Percentiles rank a stretch among this genome's conserved stretches.
phyloP scores from a whole-genome alignment of 2,888 invertebrate genomes.

The Lissonota sp. region DNA sequence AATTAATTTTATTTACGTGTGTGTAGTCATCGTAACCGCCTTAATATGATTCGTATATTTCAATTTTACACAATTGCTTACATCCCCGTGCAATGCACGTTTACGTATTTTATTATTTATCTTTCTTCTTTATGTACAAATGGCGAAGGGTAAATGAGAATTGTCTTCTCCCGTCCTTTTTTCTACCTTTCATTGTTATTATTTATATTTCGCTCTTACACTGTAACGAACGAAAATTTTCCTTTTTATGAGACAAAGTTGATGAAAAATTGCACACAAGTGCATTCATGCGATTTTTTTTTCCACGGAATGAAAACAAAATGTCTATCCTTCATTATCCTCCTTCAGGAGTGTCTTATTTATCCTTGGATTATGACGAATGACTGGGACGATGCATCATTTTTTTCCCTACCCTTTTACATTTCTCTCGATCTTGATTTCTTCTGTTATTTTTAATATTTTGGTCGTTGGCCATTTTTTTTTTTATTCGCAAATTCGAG shows the following conservation, averaged over 20 bases:
- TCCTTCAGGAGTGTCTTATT: too few species aligned
- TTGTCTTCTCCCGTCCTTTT: neutral
- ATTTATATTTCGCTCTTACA: neutral
- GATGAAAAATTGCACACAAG: neutral
- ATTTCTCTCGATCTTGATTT: too few species aligned
- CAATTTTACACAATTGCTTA: conserved; percentile 66
- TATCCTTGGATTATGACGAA: too few species aligned
- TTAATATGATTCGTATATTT: conserved; percentile 69
- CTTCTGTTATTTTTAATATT: too few species aligned
- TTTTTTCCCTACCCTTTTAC: too few species aligned
- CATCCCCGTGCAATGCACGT: conserved; percentile 50
- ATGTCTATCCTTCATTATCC: too few species aligned
- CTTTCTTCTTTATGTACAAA: conserved; percentile 37
- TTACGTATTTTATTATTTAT: conserved; percentile 46
- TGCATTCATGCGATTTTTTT: too few species aligned
- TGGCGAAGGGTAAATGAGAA: conserved; percentile 27
- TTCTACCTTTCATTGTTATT: neutral
- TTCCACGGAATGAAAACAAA: too few species aligned
- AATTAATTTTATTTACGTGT: conserved; percentile 38
- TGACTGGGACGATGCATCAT: too few species aligned
- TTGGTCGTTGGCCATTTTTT: too few species aligned
- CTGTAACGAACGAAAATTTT: too few species aligned
- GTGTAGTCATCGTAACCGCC: conserved; percentile 57
- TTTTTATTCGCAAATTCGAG: too few species aligned
- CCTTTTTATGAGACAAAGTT: neutral